phyloP scores from a whole-genome alignment of 2,797 vertebrate species.

The Merluccius polli region DNA sequence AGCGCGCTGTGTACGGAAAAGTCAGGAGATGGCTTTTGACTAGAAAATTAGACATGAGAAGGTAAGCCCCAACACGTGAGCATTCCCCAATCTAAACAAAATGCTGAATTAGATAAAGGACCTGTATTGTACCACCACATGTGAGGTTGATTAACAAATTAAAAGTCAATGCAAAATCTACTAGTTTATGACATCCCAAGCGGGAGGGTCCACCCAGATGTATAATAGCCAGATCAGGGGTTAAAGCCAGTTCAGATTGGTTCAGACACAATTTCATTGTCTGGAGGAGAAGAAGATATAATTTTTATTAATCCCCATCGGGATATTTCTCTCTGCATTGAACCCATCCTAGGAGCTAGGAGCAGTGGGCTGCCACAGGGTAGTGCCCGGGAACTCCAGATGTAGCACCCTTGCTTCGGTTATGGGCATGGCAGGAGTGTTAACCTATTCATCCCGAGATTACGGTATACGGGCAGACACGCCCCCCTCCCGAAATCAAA shows the following conservation, averaged over 20 bases:
- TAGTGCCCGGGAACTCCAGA: too few species aligned
- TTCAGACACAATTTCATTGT: not conserved
- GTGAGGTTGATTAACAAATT: not conserved
- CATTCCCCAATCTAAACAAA: not conserved
- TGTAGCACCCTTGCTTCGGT: too few species aligned
- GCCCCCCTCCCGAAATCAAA: too few species aligned
- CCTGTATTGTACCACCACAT: not conserved
- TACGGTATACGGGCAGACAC: too few species aligned
- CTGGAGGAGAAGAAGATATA: too few species aligned
- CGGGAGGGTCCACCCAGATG: not conserved
- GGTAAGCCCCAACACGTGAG: slow-evolving; percentile 26
- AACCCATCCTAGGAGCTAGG: too few species aligned
- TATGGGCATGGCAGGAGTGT: too few species aligned
- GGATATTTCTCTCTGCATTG: too few species aligned
- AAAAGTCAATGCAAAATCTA: not conserved
- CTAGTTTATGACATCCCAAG: not conserved
- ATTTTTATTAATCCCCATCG: too few species aligned
- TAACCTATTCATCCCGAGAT: too few species aligned
- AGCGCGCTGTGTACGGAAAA: slow-evolving; percentile 73
- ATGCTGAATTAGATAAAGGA: not conserved
- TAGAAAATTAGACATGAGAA: slow-evolving; percentile 29
- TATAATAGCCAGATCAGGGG: not conserved
- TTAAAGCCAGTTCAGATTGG: not conserved
- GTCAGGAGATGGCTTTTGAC: slow-evolving; percentile 77
- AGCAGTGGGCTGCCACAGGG: too few species aligned